Evolutionary conservation across 1,140 invertebrate species (phyloP).

Genomic region (Andricus grossulariae): DNA sequence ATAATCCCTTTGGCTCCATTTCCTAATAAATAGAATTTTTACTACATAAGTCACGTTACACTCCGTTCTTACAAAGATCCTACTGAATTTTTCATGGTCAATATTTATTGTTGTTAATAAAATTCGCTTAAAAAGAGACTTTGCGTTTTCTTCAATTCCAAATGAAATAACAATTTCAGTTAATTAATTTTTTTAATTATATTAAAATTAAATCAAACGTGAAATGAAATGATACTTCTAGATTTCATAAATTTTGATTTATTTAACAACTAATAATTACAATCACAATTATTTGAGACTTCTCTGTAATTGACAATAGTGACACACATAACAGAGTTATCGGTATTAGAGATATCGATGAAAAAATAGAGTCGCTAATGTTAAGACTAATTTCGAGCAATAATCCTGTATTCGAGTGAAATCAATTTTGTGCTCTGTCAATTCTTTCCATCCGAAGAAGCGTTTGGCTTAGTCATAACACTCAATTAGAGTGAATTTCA

Average conservation of each 20-base stretch:
- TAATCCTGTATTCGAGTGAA: neutral
- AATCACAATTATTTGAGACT: constrained; percentile 61
- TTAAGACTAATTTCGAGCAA: constrained; percentile 53
- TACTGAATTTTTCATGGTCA: constrained; percentile 66
- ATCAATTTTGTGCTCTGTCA: constrained; percentile 17
- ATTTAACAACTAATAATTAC: constrained; percentile 57
- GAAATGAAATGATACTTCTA: constrained; percentile 7
- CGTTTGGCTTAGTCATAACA: constrained; percentile 9
- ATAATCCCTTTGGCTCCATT: constrained; percentile 36
- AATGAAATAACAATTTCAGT: neutral
- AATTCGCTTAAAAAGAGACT: constrained; percentile 58
- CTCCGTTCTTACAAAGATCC: constrained; percentile 51
- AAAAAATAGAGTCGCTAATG: constrained; percentile 59
- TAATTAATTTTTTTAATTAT: neutral
- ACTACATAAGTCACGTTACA: constrained; percentile 46
- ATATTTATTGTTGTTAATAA: constrained; percentile 73
- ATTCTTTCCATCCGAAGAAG: constrained; percentile 15
- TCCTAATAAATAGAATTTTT: constrained; percentile 51
- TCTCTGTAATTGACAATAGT: constrained; percentile 59
- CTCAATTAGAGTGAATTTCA: constrained; percentile 4
- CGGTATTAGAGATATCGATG: constrained; percentile 38
- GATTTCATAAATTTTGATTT: constrained; percentile 57
- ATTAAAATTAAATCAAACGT: constrained; percentile 1
- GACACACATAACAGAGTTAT: constrained; percentile 56
- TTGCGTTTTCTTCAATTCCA: constrained; percentile 44